A percentile compares a stretch with the other conserved stretches of the same genome.
These are phyloP conservation scores for Dasyprocta punctata DNA, from an alignment of 2,113 vertebrate species.

Conservation along the genomic window DNA sequence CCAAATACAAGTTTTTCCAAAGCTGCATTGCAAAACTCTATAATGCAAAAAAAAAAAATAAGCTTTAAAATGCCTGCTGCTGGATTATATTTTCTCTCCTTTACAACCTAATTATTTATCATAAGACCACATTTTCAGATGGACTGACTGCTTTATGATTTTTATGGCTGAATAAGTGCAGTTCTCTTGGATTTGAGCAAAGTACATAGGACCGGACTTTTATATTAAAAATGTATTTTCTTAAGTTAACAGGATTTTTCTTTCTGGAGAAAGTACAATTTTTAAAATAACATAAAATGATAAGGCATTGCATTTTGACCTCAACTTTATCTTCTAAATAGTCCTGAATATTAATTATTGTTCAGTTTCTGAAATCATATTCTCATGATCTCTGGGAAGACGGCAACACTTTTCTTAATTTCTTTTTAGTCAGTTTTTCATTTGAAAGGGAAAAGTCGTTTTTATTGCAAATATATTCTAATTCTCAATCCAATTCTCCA, in stretches of 20 bases:
- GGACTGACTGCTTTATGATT: conserved; percentile 55
- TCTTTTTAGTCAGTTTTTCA: background rate
- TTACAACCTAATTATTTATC: conserved; percentile 69
- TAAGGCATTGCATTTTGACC: background rate
- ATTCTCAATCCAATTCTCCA: background rate
- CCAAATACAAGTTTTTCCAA: conserved; percentile 40
- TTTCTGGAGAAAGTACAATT: conserved; percentile 1
- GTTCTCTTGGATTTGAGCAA: conserved; percentile 52
- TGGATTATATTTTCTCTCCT: conserved; percentile 62
- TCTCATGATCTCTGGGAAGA: background rate
- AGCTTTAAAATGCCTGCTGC: conserved; percentile 58
- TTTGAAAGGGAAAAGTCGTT: background rate
- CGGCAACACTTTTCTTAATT: background rate
- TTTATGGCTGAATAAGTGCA: conserved; percentile 55
- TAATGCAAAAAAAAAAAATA: conserved; percentile 53
- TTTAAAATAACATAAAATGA: conserved; percentile 38
- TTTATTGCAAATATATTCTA: background rate
- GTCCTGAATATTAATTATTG: background rate
- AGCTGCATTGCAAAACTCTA: conserved; percentile 34
- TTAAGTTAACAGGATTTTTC: conserved; percentile 57
- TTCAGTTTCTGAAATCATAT: background rate
- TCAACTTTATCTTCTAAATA: background rate
- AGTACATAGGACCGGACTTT: conserved; percentile 51
- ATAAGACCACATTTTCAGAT: conserved; percentile 58
- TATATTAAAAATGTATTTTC: conserved; percentile 55